Base-by-base conservation (phyloP, 1,140 invertebrate species). In the Zaprionus inermis region DNA sequence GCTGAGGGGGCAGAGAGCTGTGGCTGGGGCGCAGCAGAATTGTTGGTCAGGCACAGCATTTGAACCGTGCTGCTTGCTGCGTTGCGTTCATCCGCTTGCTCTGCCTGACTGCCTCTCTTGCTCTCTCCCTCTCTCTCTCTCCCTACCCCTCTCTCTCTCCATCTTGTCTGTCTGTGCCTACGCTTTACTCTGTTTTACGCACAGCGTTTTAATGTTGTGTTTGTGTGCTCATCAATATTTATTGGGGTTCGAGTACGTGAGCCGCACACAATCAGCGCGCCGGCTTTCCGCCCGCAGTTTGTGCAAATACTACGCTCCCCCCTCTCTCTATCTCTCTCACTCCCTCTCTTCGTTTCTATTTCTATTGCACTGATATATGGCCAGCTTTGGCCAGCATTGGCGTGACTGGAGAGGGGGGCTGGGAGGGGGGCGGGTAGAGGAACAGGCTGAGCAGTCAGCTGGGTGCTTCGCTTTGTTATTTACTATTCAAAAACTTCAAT, bases 221-320 rank as follows among this genome's bases (percentile, higher is more conserved):
- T 88, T 88, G 83, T 83, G 71, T 78, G 84, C 84, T 84, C 84
- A 88, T 88, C 84, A 88, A 88, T 88, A 88, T 88, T 88, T 88
- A 88, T 88, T 88, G 84, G 78, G 84, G 85, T 84, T 84, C 84
- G 83, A 84, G 73, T 88, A 88, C 83, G 83, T 88, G 83, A 89
- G 83, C 69, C 84, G 77, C 74, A 88, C 76, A 86, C 79, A 86
- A 86, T 86, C 72, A 86, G 76, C 59, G 70, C 3, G 70, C 10
- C 18, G 10, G 9, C 41, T 12, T 2, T 12, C 16, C n/a, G 5
- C n/a, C 16, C 41, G 18, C n/a, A 46, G 16, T 18, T 46, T 46
- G 41, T 60, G 59, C 28, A 36, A 38, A n/a, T n/a, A 16, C 36
- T 36, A 10, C 9, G 5, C 46, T 59, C 36, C 5, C 36, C 6